Conservation (phyloP, 1,140 invertebrate genomes). For the Choristoneura fumiferana region DNA sequence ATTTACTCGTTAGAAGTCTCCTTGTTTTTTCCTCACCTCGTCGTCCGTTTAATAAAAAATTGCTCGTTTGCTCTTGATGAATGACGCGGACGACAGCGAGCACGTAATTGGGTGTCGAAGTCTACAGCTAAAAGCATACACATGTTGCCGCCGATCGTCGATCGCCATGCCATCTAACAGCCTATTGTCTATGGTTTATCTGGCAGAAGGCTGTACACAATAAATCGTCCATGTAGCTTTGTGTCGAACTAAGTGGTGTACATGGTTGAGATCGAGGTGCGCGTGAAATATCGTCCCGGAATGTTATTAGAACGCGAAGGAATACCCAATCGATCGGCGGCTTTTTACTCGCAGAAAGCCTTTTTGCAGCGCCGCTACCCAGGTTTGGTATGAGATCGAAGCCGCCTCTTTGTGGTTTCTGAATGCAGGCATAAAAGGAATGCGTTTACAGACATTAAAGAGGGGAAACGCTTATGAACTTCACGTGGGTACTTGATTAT, state of each 20-base stretch:
- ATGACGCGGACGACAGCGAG: conserved; percentile 48
- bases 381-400: conserved; percentile 43
- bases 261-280: conserved; percentile 54
- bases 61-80: conserved; percentile 65
- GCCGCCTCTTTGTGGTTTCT: conserved; percentile 42
- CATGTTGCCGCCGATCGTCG: conserved; percentile 46
- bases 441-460: conserved; percentile 34
- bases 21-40: conserved; percentile 35
- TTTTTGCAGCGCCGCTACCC: conserved; percentile 33
- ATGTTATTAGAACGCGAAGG: conserved; percentile 62
- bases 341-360: conserved; percentile 34
- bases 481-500: conserved; percentile 9
- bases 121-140: conserved; percentile 73
- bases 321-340: conserved; percentile 51
- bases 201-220: conserved; percentile 54
- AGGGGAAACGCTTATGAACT: conserved; percentile 10
- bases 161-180: conserved; percentile 60
- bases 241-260: conserved; percentile 67
- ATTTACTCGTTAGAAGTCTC: conserved; percentile 32
- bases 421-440: conserved; percentile 27
- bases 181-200: conserved; percentile 71
- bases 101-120: conserved; percentile 73
- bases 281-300: conserved; percentile 65
- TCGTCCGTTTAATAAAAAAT: conserved; percentile 52
- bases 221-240: conserved; percentile 70